Evolutionary conservation across 2,113 vertebrate genomes (phyloP).

Genomic region (Cebidichthys violaceus): DNA sequence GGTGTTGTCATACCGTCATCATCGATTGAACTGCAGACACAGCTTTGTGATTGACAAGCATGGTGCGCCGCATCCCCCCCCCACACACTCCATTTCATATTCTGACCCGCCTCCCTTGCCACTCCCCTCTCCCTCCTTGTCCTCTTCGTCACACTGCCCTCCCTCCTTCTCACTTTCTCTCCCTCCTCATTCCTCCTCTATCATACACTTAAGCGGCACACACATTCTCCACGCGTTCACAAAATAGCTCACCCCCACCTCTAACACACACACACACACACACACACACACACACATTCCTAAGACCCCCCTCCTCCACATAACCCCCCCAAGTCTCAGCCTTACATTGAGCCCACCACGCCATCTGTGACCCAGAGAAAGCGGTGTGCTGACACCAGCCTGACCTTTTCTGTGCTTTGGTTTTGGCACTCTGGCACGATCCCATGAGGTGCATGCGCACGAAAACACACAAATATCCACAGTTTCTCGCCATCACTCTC

Average conservation of each 20-base stretch:
- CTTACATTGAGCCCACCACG: constrained; percentile 52
- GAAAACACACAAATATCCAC: constrained; percentile 13
- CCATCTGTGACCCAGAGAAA: constrained; percentile 80
- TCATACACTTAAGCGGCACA: constrained; percentile 41
- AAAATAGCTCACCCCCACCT: constrained; percentile 48
- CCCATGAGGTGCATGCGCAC: constrained; percentile 26
- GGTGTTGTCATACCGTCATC: constrained; percentile 69
- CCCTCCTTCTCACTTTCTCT: constrained; percentile 21
- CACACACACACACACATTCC: constrained; percentile 51
- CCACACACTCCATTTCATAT: constrained; percentile 4
- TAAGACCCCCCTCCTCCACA: constrained; percentile 63
- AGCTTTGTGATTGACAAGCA: constrained; percentile 67
- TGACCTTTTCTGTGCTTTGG: constrained; percentile 75
- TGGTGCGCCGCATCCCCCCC: constrained; percentile 24
- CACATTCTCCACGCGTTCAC: constrained; percentile 46
- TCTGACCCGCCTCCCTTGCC: constrained; percentile 22
- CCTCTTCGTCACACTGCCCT: neutral
- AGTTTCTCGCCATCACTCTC: neutral
- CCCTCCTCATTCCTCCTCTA: constrained; percentile 8
- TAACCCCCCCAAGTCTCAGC: constrained; percentile 65
- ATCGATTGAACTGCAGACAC: constrained; percentile 75
- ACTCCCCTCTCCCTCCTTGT: constrained; percentile 35
- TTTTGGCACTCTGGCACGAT: constrained; percentile 57
- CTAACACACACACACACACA: constrained; percentile 7
- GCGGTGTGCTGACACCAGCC: constrained; percentile 61